Evolutionary conservation across 2,888 invertebrate genomes (phyloP), one percentile per base, ranked within the genome.

Genomic region (Ischnura elegans): DNA sequence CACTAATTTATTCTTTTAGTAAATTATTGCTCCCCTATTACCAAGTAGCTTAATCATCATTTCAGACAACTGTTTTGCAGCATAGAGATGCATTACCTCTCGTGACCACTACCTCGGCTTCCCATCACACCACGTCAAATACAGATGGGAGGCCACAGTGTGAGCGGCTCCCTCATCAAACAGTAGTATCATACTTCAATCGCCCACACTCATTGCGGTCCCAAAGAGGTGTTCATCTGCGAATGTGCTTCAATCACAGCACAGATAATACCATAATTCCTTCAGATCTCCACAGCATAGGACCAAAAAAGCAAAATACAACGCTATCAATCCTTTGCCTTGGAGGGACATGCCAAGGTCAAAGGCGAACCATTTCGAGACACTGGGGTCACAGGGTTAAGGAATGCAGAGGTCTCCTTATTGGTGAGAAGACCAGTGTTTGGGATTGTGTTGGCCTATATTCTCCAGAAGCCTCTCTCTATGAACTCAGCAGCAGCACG

Each of bases 11-110:
- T 61, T 61, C 25, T n/a, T 76, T 43, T 43, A 61, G 87, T 55
- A 43, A 61, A 90, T 90, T 61, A 90, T 61, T 90, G 51, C 55
- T 90, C 86, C 86, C 86, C 86, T 86, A 86, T 86, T 86, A 86
- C 86, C 86, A 86, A 61, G 90, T 90, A 42, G 55, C 66, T 66
- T 90, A 90, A 90, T 43, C 90, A 90, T 47, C 51, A 87, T 36
- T 76, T 51, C 19, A n/a, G n/a, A n/a, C 36, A 76, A 87, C 16
- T 51, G 87, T 87, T n/a, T 36, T 55, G 90, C 55, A 51, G 55
- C 55, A 86, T n/a, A n/a, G 43, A 87, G 43, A 55, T 87, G 87
- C 61, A 90, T 43, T 90, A 61, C 42, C 86, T 45, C 86, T 86
- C n/a, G n/a, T 86, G 43, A 46, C 86, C 46, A 46, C 76, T 36